Conservation (phyloP, 2,888 invertebrate species). For the Oegoconia quadripuncta region DNA sequence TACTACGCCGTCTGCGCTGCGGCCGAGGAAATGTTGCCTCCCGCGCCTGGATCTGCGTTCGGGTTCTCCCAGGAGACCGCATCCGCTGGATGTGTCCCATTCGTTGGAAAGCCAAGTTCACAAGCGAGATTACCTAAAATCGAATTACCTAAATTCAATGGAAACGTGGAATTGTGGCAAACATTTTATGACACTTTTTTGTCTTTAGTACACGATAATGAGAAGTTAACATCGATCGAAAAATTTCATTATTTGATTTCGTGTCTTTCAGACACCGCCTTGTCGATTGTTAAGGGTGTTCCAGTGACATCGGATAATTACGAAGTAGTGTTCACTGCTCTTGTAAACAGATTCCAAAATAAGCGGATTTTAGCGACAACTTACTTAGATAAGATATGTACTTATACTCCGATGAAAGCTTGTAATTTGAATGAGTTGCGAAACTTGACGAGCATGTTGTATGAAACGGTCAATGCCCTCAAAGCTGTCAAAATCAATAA, state of each 20-base stretch:
- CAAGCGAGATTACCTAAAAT: slow-evolving; percentile 2
- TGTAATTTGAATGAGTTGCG: too few species aligned
- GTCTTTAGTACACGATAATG: slow-evolving; percentile 4
- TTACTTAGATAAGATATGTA: slow-evolving; percentile 8
- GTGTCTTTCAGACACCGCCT: slow-evolving; percentile 2
- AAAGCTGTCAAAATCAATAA: too few species aligned
- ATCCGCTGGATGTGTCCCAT: too few species aligned
- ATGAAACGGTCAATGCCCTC: too few species aligned
- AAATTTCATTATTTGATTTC: slow-evolving; percentile 10
- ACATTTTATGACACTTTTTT: slow-evolving; percentile 5
- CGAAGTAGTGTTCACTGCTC: neutral
- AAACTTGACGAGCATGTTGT: too few species aligned
- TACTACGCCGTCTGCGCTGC: too few species aligned
- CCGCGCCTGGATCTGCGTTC: too few species aligned
- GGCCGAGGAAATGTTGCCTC: too few species aligned
- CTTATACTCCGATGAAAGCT: too few species aligned
- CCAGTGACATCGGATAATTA: slow-evolving; percentile 7
- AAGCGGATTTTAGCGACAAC: slow-evolving; percentile 3
- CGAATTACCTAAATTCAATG: slow-evolving; percentile 1
- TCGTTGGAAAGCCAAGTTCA: too few species aligned
- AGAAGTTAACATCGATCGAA: slow-evolving; percentile 6
- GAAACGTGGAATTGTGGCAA: slow-evolving; percentile 4
- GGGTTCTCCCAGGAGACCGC: too few species aligned
- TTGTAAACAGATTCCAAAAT: slow-evolving; percentile 5
- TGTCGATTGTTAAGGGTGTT: slow-evolving; percentile 2